phyloP scores from a whole-genome alignment of 1,140 invertebrate species.

The Xylocopa sonorina region DNA sequence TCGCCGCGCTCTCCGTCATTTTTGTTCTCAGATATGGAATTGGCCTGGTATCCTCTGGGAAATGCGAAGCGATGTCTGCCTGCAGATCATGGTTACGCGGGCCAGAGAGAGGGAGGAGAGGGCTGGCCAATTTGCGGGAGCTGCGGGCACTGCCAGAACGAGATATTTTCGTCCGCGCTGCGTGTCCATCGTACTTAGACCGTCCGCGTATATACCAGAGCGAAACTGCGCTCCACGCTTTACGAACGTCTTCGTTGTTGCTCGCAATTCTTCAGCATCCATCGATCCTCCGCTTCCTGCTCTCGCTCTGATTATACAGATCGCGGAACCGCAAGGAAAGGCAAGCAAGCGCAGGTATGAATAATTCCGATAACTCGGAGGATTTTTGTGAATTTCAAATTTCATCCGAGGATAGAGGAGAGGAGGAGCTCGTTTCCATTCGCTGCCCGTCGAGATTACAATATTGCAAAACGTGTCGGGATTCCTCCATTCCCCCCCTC shows the following conservation, averaged over 20 bases:
- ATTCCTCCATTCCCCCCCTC: not conserved
- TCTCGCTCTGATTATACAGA: no score
- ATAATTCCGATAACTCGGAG: no score
- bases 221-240: not conserved
- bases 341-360: no score
- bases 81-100: slow-evolving; percentile 16
- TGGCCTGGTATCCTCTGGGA: slow-evolving; percentile 71
- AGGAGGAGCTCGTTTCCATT: not conserved
- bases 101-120: not conserved
- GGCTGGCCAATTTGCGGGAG: not conserved
- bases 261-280: no score
- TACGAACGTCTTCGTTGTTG: not conserved
- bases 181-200: not conserved
- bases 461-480: not conserved
- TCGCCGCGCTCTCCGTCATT: slow-evolving; percentile 33
- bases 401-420: no score
- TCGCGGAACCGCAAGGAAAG: no score
- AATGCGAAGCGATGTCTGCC: slow-evolving; percentile 70
- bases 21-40: slow-evolving; percentile 69
- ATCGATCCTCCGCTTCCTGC: no score
- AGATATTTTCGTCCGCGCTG: slow-evolving; percentile 45
- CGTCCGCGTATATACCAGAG: not conserved
- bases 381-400: no score
- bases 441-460: not conserved
- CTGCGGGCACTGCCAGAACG: not conserved